These are phyloP conservation scores for Ataeniobius toweri DNA, from an alignment of 2,797 vertebrate species.

Conservation along the genomic window DNA sequence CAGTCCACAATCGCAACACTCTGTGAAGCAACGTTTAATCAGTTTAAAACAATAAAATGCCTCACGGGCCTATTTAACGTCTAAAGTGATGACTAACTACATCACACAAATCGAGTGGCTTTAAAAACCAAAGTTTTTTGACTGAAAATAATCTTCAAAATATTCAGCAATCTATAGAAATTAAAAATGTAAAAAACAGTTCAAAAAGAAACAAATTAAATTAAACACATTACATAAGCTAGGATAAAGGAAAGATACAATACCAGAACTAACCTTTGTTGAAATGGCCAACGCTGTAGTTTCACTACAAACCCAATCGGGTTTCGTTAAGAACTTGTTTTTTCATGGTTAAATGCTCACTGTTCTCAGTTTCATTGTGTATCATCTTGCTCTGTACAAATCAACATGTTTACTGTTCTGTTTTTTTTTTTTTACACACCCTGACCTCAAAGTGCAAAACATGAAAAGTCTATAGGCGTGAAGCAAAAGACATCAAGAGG, in stretches of 20 bases:
- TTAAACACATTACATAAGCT: not conserved
- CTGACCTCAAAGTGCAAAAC: not conserved
- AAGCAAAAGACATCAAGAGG: not conserved
- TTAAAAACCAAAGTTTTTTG: not conserved
- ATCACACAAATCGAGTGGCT: not conserved
- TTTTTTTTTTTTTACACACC: not conserved
- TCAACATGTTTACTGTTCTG: slow-evolving; percentile 3
- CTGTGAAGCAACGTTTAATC: slow-evolving; percentile 8
- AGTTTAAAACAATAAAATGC: not conserved
- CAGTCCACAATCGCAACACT: slow-evolving; percentile 16
- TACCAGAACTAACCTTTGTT: not conserved
- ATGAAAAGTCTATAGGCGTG: not conserved
- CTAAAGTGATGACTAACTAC: not conserved
- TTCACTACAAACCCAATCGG: not conserved
- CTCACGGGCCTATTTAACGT: not conserved
- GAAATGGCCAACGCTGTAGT: slow-evolving; percentile 6
- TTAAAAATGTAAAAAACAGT: not conserved
- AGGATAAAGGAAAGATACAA: not conserved
- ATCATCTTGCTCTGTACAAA: slow-evolving; percentile 22
- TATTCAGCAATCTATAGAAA: no score
- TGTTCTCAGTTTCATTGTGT: slow-evolving; percentile 38
- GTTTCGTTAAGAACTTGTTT: slow-evolving; percentile 25
- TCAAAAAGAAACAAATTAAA: not conserved
- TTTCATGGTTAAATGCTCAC: slow-evolving; percentile 18
- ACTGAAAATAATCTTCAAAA: not conserved